Evolutionary conservation across 2,113 vertebrate genomes (phyloP).

Genomic region (Ailuropoda melanoleuca): DNA sequence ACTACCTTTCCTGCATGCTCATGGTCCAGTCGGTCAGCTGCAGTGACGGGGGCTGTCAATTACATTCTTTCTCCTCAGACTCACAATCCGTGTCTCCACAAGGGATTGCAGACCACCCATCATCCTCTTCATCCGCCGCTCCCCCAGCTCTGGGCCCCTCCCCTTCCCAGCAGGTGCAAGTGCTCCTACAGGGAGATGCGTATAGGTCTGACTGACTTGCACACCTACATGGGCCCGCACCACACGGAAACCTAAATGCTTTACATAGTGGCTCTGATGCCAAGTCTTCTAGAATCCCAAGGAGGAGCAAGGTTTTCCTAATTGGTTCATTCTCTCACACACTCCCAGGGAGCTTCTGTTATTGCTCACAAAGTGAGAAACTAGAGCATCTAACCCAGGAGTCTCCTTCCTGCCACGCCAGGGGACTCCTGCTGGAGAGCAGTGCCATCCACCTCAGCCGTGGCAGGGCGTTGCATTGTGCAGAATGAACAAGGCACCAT

Average conservation of each 20-base stretch:
- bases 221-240: accelerated
- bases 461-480: background rate
- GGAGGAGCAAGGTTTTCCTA: background rate
- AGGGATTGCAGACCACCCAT: background rate
- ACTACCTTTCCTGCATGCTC: background rate
- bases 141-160: background rate
- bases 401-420: accelerated
- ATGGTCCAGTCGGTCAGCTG: background rate
- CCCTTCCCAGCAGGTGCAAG: background rate
- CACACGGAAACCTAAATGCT: accelerated
- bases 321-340: background rate
- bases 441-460: background rate
- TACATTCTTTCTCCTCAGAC: background rate
- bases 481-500: background rate
- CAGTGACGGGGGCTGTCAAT: background rate
- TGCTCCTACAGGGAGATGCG: background rate
- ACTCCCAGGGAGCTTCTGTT: background rate
- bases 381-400: background rate
- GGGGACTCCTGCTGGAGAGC: background rate
- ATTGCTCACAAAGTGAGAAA: background rate
- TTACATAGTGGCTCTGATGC: background rate
- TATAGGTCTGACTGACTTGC: background rate
- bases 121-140: background rate
- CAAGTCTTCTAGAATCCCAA: background rate
- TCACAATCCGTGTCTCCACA: background rate